Evolutionary conservation across 2,113 vertebrate genomes (phyloP), one percentile per base, ranked within the genome.

Genomic region (Malurus alboscapulatus): DNA sequence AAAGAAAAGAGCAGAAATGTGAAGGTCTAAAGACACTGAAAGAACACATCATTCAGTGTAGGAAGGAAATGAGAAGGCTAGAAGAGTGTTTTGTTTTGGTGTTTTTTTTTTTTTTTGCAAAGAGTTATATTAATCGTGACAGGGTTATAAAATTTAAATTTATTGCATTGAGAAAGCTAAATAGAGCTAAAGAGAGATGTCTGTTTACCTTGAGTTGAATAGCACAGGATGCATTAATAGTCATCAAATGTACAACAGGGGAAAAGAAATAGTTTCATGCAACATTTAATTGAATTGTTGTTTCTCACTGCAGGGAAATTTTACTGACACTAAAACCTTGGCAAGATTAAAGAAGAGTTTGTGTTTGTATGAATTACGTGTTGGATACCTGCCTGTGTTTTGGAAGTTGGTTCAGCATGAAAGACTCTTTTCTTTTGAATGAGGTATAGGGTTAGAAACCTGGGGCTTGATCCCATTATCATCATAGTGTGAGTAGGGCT

Each of bases 211-310:
- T 51, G n/a, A 65, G 54, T 63, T 89, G 62, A 85, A 22, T 73
- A 91, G 77, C 54, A 79, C 38, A 73, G 58, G 71, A 67, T 84
- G 27, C 57, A 73, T 79, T 92, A 87, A 84, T 87, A 91, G 55
- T 61, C 34, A 88, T 44, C 25, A 82, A 87, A 93, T 73, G 44
- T 32, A 59, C 75, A 91, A 53, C 42, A 69, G 15, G 55, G 55
- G 55, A 85, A 84, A 93, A 92, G 18, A 87, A 95, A 91, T 54
- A 66, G 50, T 73, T 94, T 89, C 48, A 87, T 78, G 84, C 73
- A 92, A 68, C 40, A 87, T 87, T 95, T 90, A 94, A 91, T 92
- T 95, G 93, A 92, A 95, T 71, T 73, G 63, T 20, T 82, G 29
- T 9, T 73, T 88, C 47, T 84, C 47, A 77, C 59, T 86, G 68